phyloP scores from a whole-genome alignment of 2,888 invertebrate genomes.

The Chloroclysta siterata region DNA sequence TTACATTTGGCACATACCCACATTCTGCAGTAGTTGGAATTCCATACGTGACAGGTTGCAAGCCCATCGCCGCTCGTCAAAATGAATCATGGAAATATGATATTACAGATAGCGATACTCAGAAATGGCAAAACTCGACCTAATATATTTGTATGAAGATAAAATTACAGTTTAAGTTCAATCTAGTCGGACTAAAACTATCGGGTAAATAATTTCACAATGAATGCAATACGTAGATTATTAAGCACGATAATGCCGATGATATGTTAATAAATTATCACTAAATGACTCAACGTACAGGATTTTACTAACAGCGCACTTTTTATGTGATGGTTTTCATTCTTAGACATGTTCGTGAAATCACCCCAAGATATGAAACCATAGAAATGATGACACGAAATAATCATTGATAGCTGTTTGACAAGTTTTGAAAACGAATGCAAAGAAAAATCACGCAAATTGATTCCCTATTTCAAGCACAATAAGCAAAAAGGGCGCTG shows the following conservation, averaged over 20 bases:
- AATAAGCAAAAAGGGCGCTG: slow-evolving; percentile 32
- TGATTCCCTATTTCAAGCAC: slow-evolving; percentile 23
- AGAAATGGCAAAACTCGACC: too few relatives aligned
- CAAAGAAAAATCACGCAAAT: slow-evolving; percentile 25
- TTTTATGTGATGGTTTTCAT: not conserved
- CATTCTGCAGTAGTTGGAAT: too few relatives aligned
- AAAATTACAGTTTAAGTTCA: not conserved
- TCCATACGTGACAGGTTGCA: too few relatives aligned
- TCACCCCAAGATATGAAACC: slow-evolving; percentile 6
- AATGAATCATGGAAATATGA: too few relatives aligned
- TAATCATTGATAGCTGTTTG: not conserved
- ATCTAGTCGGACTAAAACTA: slow-evolving; percentile 15
- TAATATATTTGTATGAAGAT: not conserved
- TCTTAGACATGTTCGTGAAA: not conserved
- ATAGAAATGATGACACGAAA: not conserved
- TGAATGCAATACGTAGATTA: slow-evolving; percentile 64
- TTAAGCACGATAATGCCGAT: slow-evolving; percentile 80
- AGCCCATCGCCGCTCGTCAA: too few relatives aligned
- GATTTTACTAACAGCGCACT: slow-evolving; percentile 40
- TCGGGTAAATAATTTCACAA: slow-evolving; percentile 41
- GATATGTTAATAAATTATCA: slow-evolving; percentile 76
- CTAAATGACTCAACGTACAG: slow-evolving; percentile 54
- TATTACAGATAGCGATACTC: too few relatives aligned
- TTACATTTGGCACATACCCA: too few relatives aligned
- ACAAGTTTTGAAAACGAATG: slow-evolving; percentile 2